Conservation (phyloP, 2,888 invertebrate genomes). For the Ernsta delagoae region DNA sequence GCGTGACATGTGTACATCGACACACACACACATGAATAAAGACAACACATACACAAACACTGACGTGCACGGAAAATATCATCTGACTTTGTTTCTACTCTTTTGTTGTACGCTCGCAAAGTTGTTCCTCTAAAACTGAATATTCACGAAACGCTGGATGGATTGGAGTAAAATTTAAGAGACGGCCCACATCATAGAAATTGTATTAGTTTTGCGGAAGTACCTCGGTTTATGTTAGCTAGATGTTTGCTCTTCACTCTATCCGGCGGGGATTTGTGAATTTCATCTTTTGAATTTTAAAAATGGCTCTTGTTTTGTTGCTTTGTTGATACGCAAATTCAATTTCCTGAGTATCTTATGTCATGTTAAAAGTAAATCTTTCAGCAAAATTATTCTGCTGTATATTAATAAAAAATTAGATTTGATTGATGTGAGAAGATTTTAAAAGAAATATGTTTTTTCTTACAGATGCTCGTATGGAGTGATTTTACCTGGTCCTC, state of each 20-base stretch:
- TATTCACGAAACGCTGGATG: constrained; percentile 25
- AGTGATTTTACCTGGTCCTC: no score
- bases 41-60: background rate
- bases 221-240: constrained; percentile 19
- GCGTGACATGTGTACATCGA: background rate
- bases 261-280: constrained; percentile 6
- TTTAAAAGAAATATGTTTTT: no score
- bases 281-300: constrained; percentile 14
- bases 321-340: background rate
- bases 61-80: constrained; percentile 13
- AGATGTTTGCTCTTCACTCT: constrained; percentile 21
- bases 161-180: constrained; percentile 35
- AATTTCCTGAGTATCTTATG: background rate
- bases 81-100: constrained; percentile 21
- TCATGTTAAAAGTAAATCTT: background rate
- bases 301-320: background rate
- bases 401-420: no score
- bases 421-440: no score
- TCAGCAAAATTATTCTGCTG: no score
- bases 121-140: constrained; percentile 28
- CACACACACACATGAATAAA: background rate
- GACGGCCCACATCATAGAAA: constrained; percentile 31
- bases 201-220: constrained; percentile 30
- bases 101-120: constrained; percentile 29
- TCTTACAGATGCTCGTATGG: no score